phyloP scores from a whole-genome alignment of 92 coral and sea anemone genomes.

The Metridium senile region DNA sequence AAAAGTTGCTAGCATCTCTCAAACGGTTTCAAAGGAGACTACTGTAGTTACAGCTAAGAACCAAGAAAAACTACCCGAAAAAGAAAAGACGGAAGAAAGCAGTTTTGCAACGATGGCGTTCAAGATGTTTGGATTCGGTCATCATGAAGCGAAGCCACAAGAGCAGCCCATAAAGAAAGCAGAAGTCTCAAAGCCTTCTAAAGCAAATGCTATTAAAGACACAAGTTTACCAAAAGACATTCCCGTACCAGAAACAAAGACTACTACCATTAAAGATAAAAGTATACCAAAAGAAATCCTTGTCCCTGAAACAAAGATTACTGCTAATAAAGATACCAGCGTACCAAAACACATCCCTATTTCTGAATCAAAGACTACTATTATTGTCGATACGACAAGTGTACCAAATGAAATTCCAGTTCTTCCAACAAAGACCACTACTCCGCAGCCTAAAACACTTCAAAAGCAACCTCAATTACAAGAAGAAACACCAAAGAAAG shows the following conservation, averaged over 20 bases:
- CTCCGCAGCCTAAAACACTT: too few relatives aligned
- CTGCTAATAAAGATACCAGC: not conserved
- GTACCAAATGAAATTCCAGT: not conserved
- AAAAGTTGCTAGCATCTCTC: not conserved
- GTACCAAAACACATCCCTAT: not conserved
- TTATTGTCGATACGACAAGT: not conserved
- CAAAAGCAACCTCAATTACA: not conserved
- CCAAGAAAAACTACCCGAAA: not conserved
- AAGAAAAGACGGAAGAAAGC: constrained; percentile 21
- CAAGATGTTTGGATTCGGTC: constrained; percentile 24
- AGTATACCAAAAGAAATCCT: not conserved
- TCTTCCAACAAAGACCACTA: too few relatives aligned
- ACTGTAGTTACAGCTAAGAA: not conserved
- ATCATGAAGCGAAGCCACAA: not conserved
- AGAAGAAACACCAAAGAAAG: not conserved
- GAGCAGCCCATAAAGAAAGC: not conserved
- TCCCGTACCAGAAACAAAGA: not conserved
- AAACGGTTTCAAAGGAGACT: not conserved
- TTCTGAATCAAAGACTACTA: not conserved
- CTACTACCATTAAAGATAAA: not conserved
- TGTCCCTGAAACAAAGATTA: not conserved
- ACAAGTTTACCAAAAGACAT: not conserved
- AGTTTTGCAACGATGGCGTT: constrained; percentile 29
- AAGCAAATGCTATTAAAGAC: not conserved
- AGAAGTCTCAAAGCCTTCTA: not conserved